Percentiles rank a stretch among this genome's conserved stretches.
phyloP scores from a whole-genome alignment of 1,140 invertebrate species.

The Pseudomyrmex dendroicus region DNA sequence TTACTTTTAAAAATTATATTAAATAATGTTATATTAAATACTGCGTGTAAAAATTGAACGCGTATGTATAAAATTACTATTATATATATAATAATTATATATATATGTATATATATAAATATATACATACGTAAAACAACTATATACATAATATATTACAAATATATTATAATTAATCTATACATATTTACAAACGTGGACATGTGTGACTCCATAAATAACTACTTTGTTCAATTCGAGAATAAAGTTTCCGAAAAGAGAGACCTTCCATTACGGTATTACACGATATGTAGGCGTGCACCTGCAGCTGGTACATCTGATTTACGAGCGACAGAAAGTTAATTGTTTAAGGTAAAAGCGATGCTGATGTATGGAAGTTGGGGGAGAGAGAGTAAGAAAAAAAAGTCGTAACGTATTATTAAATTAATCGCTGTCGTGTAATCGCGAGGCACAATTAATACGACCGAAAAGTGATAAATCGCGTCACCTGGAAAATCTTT shows the following conservation, averaged over 20 bases:
- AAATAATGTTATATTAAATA: too few relatives aligned
- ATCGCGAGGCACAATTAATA: slow-evolving; percentile 23
- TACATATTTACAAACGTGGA: not conserved
- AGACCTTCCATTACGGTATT: not conserved
- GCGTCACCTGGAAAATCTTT: slow-evolving; percentile 28
- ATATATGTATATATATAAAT: too few relatives aligned
- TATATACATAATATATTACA: too few relatives aligned
- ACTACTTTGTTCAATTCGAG: not conserved
- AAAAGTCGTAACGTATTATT: slow-evolving; percentile 44
- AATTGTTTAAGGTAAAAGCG: slow-evolving; percentile 57
- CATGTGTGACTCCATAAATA: not conserved
- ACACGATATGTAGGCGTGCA: not conserved
- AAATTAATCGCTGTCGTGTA: slow-evolving; percentile 46
- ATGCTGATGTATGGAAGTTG: not conserved
- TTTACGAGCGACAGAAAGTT: slow-evolving; percentile 45
- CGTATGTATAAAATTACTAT: too few relatives aligned
- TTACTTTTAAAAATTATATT: too few relatives aligned
- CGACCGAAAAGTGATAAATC: slow-evolving; percentile 30
- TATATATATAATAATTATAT: too few relatives aligned
- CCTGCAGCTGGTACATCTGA: slow-evolving; percentile 1
- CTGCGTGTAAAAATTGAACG: too few relatives aligned
- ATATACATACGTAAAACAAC: too few relatives aligned
- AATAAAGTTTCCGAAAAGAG: slow-evolving; percentile 7
- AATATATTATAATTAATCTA: too few relatives aligned
- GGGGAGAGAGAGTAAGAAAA: too few relatives aligned